Conservation (phyloP, 1,140 invertebrate species). For the Achatina immaculata region DNA sequence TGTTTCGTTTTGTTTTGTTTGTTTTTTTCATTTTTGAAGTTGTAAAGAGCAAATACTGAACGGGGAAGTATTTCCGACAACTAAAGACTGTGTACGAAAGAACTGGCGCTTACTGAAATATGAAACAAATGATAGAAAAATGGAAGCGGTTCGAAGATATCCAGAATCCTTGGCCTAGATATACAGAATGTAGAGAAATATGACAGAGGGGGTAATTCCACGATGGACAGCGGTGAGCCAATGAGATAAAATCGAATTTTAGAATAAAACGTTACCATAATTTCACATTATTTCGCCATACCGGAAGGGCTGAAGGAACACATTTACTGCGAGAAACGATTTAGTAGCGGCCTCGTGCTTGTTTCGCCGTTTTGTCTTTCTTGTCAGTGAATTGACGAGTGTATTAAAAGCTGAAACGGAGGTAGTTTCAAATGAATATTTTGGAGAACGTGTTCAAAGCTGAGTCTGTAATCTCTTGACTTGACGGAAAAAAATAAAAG, state of each 20-base stretch:
- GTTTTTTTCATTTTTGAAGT: too few relatives aligned
- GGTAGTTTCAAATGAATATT: background rate
- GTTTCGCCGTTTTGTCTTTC: background rate
- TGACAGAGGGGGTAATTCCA: background rate
- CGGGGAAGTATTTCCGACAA: too few relatives aligned
- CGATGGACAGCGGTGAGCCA: background rate
- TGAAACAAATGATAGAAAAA: too few relatives aligned
- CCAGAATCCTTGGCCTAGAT: too few relatives aligned
- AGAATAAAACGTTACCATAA: conserved; percentile 35
- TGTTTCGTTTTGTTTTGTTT: too few relatives aligned
- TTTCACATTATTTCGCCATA: conserved; percentile 30
- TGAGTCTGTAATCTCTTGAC: background rate
- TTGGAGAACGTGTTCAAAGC: background rate
- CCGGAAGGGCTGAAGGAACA: conserved; percentile 19
- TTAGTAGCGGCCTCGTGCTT: background rate
- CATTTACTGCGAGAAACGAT: conserved; percentile 25
- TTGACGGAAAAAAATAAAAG: background rate
- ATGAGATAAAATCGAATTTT: conserved; percentile 19
- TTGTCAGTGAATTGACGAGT: background rate
- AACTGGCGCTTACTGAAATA: too few relatives aligned
- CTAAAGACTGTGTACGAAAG: too few relatives aligned
- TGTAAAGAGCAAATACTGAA: too few relatives aligned
- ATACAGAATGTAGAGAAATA: background rate
- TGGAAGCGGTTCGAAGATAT: too few relatives aligned
- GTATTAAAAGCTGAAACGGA: background rate